These are phyloP conservation scores for Hymenopus coronatus DNA, from an alignment of 2,888 invertebrate species.

Conservation along the genomic window DNA sequence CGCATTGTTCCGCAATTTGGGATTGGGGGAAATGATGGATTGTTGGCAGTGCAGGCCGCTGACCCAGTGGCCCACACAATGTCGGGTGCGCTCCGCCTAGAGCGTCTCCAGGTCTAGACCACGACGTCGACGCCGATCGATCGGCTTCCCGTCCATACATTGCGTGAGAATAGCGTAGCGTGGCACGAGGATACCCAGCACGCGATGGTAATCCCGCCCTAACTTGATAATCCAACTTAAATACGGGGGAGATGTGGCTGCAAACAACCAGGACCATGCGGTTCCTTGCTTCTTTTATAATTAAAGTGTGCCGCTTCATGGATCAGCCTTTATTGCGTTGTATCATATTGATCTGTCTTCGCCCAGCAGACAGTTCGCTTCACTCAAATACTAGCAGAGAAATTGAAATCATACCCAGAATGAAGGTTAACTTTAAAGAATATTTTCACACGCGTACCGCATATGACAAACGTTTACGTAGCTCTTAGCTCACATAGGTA, in stretches of 20 bases:
- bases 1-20: not conserved
- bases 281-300: not conserved
- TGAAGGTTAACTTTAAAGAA: no score
- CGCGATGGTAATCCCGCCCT: constrained; percentile 1
- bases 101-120: constrained; percentile 34
- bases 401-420: no score
- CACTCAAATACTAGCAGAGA: not conserved
- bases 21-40: not conserved
- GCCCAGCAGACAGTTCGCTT: not conserved
- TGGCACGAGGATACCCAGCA: constrained; percentile 15
- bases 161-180: constrained; percentile 9
- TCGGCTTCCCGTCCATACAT: constrained; percentile 9
- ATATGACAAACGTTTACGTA: no score
- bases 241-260: not conserved
- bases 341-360: not conserved
- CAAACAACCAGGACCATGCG: not conserved
- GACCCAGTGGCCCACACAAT: constrained; percentile 30
- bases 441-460: no score
- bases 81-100: constrained; percentile 29
- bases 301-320: not conserved
- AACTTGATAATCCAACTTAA: not conserved
- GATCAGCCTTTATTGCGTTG: not conserved
- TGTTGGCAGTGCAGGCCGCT: constrained; percentile 9
- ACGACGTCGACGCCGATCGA: constrained; percentile 25
- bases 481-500: no score